Percentiles rank a stretch among this genome's conserved stretches.
phyloP scores from a whole-genome alignment of 2,797 vertebrate species.

The Enteromius mattozi region DNA sequence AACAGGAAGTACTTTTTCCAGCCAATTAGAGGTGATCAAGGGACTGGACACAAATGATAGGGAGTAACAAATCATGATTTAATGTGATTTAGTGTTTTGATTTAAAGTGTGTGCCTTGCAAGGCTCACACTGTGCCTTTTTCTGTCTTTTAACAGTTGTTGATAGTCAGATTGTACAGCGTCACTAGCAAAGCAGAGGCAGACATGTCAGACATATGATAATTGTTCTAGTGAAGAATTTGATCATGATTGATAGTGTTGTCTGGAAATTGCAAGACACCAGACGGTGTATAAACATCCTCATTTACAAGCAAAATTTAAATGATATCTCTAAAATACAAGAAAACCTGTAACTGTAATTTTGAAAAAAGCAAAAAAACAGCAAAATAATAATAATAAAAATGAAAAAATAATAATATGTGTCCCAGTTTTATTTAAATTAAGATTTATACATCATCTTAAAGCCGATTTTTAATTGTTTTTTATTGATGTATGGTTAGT shows the following conservation, averaged over 20 bases:
- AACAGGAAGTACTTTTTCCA: conserved; percentile 21
- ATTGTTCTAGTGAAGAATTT: not conserved
- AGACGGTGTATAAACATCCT: not conserved
- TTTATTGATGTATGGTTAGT: no score
- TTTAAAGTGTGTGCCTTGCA: not conserved
- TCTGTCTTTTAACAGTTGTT: not conserved
- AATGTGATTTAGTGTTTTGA: not conserved
- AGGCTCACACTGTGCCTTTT: not conserved
- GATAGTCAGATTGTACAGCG: not conserved
- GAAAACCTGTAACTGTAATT: not conserved
- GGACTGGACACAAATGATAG: not conserved
- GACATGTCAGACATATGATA: not conserved
- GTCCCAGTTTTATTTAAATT: not conserved
- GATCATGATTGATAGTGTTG: not conserved
- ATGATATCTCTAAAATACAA: not conserved
- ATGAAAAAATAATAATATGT: not conserved
- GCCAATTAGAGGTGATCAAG: conserved; percentile 22
- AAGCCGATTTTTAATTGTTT: no score
- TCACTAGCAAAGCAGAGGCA: not conserved
- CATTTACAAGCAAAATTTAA: not conserved
- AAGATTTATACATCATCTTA: not conserved
- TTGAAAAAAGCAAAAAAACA: not conserved
- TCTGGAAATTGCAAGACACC: not conserved
- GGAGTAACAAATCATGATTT: not conserved
- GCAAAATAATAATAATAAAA: not conserved